Conservation (phyloP, 2,113 vertebrate genomes). For the Oncorhynchus tshawytscha region DNA sequence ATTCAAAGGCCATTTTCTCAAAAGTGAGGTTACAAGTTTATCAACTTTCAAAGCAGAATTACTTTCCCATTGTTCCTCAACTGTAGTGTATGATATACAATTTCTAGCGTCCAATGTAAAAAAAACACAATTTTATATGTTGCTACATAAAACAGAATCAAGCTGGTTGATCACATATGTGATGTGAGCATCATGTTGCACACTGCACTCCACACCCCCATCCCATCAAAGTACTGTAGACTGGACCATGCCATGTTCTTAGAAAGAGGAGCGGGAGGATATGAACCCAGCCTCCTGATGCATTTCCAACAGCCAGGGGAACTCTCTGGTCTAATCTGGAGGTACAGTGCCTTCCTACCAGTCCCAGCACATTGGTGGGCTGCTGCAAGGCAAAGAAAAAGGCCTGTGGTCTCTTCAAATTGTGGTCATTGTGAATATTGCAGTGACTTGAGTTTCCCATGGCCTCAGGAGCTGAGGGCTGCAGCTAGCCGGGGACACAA, state of each 20-base stretch:
- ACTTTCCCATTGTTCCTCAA: no score
- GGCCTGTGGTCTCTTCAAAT: neutral
- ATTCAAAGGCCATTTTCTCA: no score
- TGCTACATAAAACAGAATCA: no score
- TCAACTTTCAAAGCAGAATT: no score
- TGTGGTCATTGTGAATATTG: slow-evolving; percentile 11
- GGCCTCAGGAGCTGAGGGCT: neutral
- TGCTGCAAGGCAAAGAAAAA: neutral
- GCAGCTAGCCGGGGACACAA: neutral
- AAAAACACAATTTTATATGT: no score
- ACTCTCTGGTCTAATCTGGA: neutral
- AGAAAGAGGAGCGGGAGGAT: neutral
- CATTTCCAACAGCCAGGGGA: neutral
- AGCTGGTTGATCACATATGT: no score
- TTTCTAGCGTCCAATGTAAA: no score
- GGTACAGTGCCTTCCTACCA: neutral
- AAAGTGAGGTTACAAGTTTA: no score
- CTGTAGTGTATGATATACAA: no score
- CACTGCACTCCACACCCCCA: no score
- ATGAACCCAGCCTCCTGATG: neutral
- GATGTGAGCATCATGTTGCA: no score
- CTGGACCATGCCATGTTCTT: neutral
- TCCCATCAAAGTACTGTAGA: no score
- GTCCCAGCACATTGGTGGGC: neutral
- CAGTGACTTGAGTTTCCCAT: slow-evolving; percentile 13